Evolutionary conservation across 1,140 invertebrate species (phyloP).

Genomic region (Lysiphlebus fabarum): DNA sequence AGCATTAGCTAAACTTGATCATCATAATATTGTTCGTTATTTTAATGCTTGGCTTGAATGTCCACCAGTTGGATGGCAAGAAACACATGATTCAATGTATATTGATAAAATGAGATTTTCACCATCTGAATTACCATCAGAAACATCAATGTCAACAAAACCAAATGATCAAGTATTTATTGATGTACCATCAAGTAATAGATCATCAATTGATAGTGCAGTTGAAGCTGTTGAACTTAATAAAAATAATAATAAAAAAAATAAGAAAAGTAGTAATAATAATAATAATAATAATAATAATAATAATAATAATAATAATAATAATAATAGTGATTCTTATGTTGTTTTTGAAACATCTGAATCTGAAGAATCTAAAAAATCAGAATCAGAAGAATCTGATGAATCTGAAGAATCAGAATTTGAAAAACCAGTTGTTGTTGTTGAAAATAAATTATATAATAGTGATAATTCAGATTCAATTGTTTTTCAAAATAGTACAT

Average conservation of each 20-base stretch:
- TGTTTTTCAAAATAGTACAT: slow-evolving; percentile 29
- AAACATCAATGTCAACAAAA: slow-evolving; percentile 35
- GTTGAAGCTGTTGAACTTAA: slow-evolving; percentile 41
- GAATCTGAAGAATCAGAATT: slow-evolving; percentile 26
- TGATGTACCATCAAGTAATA: slow-evolving; percentile 37
- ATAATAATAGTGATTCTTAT: slow-evolving; percentile 35
- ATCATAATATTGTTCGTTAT: slow-evolving; percentile 91
- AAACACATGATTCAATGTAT: slow-evolving; percentile 71
- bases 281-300: slow-evolving; percentile 30
- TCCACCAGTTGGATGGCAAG: slow-evolving; percentile 84
- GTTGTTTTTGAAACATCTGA: slow-evolving; percentile 42
- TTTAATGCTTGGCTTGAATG: slow-evolving; percentile 92
- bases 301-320: slow-evolving; percentile 29
- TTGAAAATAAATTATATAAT: slow-evolving; percentile 6
- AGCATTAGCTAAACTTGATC: slow-evolving; percentile 90
- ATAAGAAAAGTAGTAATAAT: slow-evolving; percentile 32
- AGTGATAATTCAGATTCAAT: slow-evolving; percentile 27
- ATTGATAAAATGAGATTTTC: slow-evolving; percentile 46
- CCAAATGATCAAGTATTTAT: slow-evolving; percentile 35
- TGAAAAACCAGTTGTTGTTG: too few relatives aligned
- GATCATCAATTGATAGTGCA: slow-evolving; percentile 42
- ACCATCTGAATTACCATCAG: slow-evolving; percentile 40
- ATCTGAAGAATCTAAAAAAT: too few relatives aligned
- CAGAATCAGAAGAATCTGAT: slow-evolving; percentile 15
- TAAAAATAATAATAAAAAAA: slow-evolving; percentile 30